Evolutionary conservation across 1,140 invertebrate species (phyloP), one percentile per base, ranked within the genome.

Genomic region (Dendroctonus ponderosae): DNA sequence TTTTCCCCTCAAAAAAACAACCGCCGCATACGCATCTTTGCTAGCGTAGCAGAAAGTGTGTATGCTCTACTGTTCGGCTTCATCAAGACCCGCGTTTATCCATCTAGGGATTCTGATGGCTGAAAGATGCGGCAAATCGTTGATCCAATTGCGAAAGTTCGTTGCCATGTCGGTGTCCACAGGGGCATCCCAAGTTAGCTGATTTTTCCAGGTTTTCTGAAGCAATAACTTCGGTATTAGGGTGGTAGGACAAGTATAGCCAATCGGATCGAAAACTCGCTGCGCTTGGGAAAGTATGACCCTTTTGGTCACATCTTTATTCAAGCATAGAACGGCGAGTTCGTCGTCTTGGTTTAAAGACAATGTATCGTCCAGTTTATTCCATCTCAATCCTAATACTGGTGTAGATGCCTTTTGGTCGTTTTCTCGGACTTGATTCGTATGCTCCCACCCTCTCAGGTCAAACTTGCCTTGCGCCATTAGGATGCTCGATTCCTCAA

Each of bases 41-140:
- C 73, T 76, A 0, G 72, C 73, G 53, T 78, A 72, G 50, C 71
- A 70, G 54, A 76, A 78, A 6, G 66, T 52, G 68, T 77, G 75
- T 6, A 75, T 4, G 51, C 11, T 66, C n/a, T 49, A 38, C 38
- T 12, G 50, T 15, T 64, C 15, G 7, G n/a, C 15, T 64, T 40
- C 12, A 53, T 12, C 9, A 14, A 26, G 50, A 6, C 51, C 42
- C 12, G 15, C 49, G 3, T 39, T 9, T 15, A 62, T 46, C 67
- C 63, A 71, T 11, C 63, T 11, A 58, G 58, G 67, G 37, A 69
- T 69, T 54, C 63, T 48, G 50, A 70, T 59, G 41, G 40, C 14
- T 9, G 5, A 9, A 8, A 71, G 48, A 41, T 63, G 51, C 37
- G 8, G 57, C 39, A 70, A 37, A 5, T 70, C 68, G 38, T 58